Evolutionary conservation across 2,113 vertebrate genomes (phyloP).

Genomic region (Onychorhynchus coronatus): DNA sequence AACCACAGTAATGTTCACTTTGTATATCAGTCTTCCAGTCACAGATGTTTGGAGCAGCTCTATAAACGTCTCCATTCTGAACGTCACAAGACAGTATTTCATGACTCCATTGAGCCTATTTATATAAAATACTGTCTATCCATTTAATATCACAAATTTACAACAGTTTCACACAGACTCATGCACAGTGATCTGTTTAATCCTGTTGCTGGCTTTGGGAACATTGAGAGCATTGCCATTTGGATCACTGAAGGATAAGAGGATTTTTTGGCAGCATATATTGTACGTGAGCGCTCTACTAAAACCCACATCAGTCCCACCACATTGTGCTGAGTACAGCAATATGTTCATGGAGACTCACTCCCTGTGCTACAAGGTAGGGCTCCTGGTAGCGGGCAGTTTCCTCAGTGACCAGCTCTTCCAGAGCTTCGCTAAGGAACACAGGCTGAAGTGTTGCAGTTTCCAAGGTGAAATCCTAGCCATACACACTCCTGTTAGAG

Average conservation of each 20-base stretch:
- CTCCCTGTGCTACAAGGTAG: background rate
- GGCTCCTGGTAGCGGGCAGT: background rate
- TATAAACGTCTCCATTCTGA: background rate
- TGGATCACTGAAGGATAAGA: background rate
- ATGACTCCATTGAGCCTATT: fast-evolving
- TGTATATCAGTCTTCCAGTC: background rate
- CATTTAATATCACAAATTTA: background rate
- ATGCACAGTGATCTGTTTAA: background rate
- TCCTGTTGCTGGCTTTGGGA: background rate
- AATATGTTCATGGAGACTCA: background rate
- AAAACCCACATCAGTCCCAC: background rate
- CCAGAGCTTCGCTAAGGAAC: background rate
- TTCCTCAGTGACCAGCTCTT: background rate
- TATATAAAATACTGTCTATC: background rate
- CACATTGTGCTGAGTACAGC: background rate
- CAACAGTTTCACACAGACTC: background rate
- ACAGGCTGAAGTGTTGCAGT: background rate
- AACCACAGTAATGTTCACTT: background rate
- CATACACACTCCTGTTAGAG: background rate
- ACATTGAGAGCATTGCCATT: background rate
- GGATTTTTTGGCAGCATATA: background rate
- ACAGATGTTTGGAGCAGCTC: background rate
- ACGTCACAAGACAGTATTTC: background rate
- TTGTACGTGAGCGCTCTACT: background rate
- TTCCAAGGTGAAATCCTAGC: background rate